These are phyloP conservation scores for Pycnomerus fuliginosus DNA, from an alignment of 2,888 invertebrate genomes.

Conservation along the genomic window DNA sequence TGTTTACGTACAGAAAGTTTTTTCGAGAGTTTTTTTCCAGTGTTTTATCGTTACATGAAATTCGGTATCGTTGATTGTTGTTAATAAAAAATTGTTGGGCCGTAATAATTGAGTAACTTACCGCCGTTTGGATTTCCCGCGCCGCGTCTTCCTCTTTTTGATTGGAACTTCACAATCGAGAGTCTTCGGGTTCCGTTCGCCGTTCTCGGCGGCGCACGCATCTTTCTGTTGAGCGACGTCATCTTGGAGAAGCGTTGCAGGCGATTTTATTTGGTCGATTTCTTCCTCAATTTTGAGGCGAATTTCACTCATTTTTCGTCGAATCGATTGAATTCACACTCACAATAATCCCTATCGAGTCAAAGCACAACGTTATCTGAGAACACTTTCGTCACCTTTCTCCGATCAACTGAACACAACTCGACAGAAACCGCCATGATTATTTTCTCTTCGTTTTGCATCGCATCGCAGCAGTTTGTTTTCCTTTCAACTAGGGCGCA, in stretches of 20 bases:
- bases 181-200: constrained; percentile 50
- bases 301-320: constrained; percentile 43
- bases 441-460: no score
- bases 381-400: constrained; percentile 38
- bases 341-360: constrained; percentile 28
- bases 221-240: constrained; percentile 59
- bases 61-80: no score
- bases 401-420: constrained; percentile 46
- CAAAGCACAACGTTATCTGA: constrained; percentile 39
- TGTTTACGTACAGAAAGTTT: no score
- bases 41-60: no score
- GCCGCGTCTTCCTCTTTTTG: constrained; percentile 68
- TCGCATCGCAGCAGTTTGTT: constrained; percentile 16
- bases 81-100: no score
- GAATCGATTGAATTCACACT: constrained; percentile 23
- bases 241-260: constrained; percentile 49
- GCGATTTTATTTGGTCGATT: constrained; percentile 34
- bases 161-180: constrained; percentile 52
- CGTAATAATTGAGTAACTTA: no score
- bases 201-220: constrained; percentile 54
- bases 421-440: constrained; percentile 51
- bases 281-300: constrained; percentile 33
- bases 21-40: no score
- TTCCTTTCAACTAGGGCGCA: constrained; percentile 17
- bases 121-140: constrained; percentile 70